phyloP scores from a whole-genome alignment of 2,888 invertebrate genomes.

The Drosophila gaucha region DNA sequence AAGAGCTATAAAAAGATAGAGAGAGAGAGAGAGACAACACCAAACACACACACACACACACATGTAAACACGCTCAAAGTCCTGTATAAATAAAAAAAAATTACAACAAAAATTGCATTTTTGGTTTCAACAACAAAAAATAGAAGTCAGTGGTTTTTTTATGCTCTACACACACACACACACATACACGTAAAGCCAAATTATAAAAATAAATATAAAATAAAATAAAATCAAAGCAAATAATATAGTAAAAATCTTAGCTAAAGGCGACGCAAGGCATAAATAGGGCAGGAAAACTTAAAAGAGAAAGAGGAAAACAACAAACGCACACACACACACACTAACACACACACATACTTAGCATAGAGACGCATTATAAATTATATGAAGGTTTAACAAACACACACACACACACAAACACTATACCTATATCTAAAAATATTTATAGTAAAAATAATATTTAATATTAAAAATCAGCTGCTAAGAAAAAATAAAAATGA shows the following conservation, averaged over 20 bases:
- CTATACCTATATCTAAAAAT: constrained; percentile 62
- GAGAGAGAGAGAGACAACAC: constrained; percentile 9
- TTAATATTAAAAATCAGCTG: constrained; percentile 58
- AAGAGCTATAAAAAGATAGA: neutral
- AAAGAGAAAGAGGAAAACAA: constrained; percentile 11
- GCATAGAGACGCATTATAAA: constrained; percentile 36
- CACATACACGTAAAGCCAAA: constrained; percentile 27
- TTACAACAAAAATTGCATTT: constrained; percentile 39
- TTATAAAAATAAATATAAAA: constrained; percentile 61
- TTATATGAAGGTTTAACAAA: constrained; percentile 18
- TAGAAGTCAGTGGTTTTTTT: neutral
- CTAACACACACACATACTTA: constrained; percentile 30
- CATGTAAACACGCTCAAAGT: constrained; percentile 65
- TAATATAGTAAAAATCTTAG: constrained; percentile 58
- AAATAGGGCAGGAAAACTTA: constrained; percentile 37
- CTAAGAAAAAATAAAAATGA: constrained; percentile 10
- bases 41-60: constrained; percentile 13
- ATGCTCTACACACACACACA: constrained; percentile 8
- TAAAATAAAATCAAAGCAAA: constrained; percentile 51
- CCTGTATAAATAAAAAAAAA: constrained; percentile 49
- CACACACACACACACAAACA: constrained; percentile 24
- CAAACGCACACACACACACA: constrained; percentile 14
- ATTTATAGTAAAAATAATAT: constrained; percentile 72
- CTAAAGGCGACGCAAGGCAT: constrained; percentile 32
- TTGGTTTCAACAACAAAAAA: constrained; percentile 54